A percentile compares a stretch with the other conserved stretches of the same genome.
Evolutionary conservation across 1,140 invertebrate genomes (phyloP).

Genomic region (Stegodyphus mimosarum): DNA sequence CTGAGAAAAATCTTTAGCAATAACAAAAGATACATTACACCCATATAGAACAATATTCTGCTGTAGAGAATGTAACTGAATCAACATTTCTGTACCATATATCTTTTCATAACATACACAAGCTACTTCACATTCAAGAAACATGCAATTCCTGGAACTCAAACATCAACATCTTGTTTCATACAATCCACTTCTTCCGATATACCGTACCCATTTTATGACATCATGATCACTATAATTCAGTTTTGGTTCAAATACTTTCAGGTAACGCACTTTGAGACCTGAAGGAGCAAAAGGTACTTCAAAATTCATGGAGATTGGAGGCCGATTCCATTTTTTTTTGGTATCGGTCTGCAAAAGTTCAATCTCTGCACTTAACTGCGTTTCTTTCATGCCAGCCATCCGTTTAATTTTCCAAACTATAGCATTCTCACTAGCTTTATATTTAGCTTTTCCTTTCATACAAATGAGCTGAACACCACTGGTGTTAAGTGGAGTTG

Average conservation of each 20-base stretch:
- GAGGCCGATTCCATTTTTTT: constrained; percentile 99
- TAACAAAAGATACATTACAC: constrained; percentile 54
- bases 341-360: constrained; percentile 98
- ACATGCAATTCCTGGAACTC: constrained; percentile 37
- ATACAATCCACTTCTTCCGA: constrained; percentile 97
- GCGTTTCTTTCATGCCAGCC: constrained; percentile 99
- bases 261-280: constrained; percentile 98
- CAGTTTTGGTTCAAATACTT: constrained; percentile 99
- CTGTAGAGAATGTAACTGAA: constrained; percentile 22
- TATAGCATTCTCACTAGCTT: constrained; percentile 99
- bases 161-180: constrained; percentile 91
- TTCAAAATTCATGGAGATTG: constrained; percentile 99
- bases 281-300: constrained; percentile 97
- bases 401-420: constrained; percentile 99
- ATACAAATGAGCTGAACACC: constrained; percentile 98
- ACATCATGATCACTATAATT: constrained; percentile 99
- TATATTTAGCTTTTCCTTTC: constrained; percentile 99
- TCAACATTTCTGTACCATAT: constrained; percentile 17
- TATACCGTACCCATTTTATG: constrained; percentile 99
- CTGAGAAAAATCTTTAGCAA: constrained; percentile 56
- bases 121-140: constrained; percentile 48
- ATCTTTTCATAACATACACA: constrained; percentile 37
- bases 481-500: constrained; percentile 98
- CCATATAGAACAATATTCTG: constrained; percentile 37
- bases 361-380: constrained; percentile 99